These are phyloP conservation scores for Brachyptera risi DNA, from an alignment of 2,888 invertebrate species.

Conservation along the genomic window DNA sequence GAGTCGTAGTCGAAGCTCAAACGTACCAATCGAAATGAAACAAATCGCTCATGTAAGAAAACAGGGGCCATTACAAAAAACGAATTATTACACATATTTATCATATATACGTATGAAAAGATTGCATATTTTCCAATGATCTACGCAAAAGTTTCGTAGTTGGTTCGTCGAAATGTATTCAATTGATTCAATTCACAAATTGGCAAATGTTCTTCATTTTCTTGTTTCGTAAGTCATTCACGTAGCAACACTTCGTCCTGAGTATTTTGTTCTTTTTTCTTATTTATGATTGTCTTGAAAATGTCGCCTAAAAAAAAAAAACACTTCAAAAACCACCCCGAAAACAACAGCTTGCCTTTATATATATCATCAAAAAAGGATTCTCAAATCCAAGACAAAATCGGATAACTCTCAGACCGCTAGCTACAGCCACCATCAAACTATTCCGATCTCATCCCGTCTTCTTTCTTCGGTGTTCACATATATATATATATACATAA, in stretches of 20 bases:
- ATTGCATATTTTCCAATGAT: constrained; percentile 25
- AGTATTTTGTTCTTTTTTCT: constrained; percentile 44
- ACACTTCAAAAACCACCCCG: constrained; percentile 15
- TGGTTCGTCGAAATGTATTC: too few species aligned
- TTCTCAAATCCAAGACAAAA: not conserved
- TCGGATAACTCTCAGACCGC: not conserved
- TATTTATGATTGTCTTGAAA: constrained; percentile 26
- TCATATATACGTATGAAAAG: constrained; percentile 26
- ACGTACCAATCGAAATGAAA: too few species aligned
- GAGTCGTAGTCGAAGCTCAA: too few species aligned
- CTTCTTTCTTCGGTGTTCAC: too few species aligned
- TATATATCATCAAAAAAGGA: not conserved
- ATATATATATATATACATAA: too few species aligned
- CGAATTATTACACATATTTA: constrained; percentile 25
- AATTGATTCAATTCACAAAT: constrained; percentile 6
- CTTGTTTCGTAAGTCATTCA: too few species aligned
- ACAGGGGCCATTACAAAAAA: constrained; percentile 10
- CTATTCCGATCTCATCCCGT: not conserved
- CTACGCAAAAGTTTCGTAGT: constrained; percentile 25
- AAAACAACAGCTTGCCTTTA: constrained; percentile 12
- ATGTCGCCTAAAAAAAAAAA: constrained; percentile 10
- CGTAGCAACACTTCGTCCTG: constrained; percentile 48
- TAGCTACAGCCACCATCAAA: not conserved
- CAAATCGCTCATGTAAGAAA: constrained; percentile 4
- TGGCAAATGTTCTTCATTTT: too few species aligned